phyloP scores from a whole-genome alignment of 1,140 invertebrate genomes.

The Neodiprion fabricii region DNA sequence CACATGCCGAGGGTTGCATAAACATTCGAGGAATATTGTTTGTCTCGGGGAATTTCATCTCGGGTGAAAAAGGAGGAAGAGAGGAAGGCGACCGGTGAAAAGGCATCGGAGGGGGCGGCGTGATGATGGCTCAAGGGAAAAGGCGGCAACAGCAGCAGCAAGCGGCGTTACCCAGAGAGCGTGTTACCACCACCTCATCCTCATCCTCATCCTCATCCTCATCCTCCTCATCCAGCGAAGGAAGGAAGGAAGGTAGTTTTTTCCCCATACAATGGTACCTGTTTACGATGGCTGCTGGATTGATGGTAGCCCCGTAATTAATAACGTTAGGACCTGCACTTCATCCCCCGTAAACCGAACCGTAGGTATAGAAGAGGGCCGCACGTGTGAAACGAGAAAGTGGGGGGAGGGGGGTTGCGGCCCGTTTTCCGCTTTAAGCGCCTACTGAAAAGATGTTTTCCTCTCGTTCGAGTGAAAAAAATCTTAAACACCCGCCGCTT shows the following conservation, averaged over 20 bases:
- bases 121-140: no score
- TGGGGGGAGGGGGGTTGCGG: not conserved
- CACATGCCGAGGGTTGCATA: no score
- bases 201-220: not conserved
- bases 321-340: constrained; percentile 10
- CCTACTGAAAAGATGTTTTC: constrained; percentile 24
- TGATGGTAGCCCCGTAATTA: constrained; percentile 12
- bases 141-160: no score
- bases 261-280: constrained; percentile 18
- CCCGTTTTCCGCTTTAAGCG: not conserved
- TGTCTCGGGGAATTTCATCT: constrained; percentile 1
- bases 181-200: not conserved
- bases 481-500: constrained; percentile 18
- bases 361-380: not conserved
- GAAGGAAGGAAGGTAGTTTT: constrained; percentile 10
- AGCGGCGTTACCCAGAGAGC: constrained; percentile 24
- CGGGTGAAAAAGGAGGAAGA: not conserved
- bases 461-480: constrained; percentile 17
- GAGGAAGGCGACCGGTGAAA: not conserved
- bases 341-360: not conserved
- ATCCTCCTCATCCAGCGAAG: not conserved
- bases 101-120: not conserved
- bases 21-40: not conserved
- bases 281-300: constrained; percentile 22
- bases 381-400: not conserved